A percentile compares a stretch with the other conserved stretches of the same genome.
phyloP scores from a whole-genome alignment of 2,797 vertebrate genomes.

The Balearica regulorum region DNA sequence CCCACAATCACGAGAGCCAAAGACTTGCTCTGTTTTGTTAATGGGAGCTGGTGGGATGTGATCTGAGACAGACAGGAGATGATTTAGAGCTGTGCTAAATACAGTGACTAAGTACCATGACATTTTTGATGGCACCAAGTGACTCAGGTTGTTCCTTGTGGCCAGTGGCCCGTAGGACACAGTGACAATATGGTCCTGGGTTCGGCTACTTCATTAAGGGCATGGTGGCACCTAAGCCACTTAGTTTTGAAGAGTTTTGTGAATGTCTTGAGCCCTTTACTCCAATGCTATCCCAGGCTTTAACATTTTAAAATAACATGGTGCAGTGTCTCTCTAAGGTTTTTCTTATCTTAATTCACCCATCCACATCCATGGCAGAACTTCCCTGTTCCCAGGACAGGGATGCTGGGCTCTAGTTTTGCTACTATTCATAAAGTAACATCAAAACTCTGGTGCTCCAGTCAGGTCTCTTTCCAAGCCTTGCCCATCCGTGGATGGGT shows the following conservation, averaged over 20 bases:
- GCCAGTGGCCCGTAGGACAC: not conserved
- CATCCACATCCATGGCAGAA: not conserved
- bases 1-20: not conserved
- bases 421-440: not conserved
- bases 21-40: not conserved
- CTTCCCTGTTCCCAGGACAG: not conserved
- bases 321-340: not conserved
- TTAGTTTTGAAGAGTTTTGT: not conserved
- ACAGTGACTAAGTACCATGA: not conserved
- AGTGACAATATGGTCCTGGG: not conserved
- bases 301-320: not conserved
- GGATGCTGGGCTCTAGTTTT: not conserved
- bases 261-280: not conserved
- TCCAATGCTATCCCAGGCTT: not conserved
- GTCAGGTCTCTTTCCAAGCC: not conserved
- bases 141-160: not conserved
- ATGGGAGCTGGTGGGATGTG: not conserved
- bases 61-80: rapidly evolving
- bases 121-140: not conserved
- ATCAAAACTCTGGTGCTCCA: not conserved
- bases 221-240: not conserved
- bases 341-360: not conserved
- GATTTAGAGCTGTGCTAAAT: not conserved
- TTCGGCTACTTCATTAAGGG: not conserved
- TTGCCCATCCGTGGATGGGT: not conserved